Conservation (phyloP, 2,113 vertebrate species). For the Heterotis niloticus region DNA sequence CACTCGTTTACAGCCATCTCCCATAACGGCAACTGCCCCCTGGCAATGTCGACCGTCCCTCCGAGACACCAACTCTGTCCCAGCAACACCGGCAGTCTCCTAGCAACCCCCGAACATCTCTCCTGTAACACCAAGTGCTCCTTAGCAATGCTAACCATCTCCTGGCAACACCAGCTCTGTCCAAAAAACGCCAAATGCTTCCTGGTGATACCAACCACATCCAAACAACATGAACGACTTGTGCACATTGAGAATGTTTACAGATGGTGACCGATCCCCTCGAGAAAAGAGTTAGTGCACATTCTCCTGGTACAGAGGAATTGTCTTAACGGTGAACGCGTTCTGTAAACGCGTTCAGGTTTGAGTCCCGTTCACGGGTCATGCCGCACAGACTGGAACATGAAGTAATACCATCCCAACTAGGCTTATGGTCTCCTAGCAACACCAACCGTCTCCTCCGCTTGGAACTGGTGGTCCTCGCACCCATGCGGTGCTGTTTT, state of each 20-base stretch:
- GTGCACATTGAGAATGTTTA: not conserved
- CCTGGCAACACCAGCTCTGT: constrained; percentile 3
- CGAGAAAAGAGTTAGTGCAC: not conserved
- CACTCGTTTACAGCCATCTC: constrained; percentile 32
- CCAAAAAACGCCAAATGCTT: constrained; percentile 18
- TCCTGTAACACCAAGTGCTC: constrained; percentile 18
- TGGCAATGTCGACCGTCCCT: constrained; percentile 38
- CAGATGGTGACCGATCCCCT: not conserved
- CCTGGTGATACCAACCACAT: not conserved
- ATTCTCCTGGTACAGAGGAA: not conserved
- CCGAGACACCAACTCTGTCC: constrained; percentile 45
- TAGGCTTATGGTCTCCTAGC: constrained; percentile 48
- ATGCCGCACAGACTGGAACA: constrained; percentile 22
- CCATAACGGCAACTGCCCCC: constrained; percentile 39
- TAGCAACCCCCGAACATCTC: constrained; percentile 41
- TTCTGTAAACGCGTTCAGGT: not conserved
- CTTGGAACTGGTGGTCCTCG: constrained; percentile 69
- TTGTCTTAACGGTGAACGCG: not conserved
- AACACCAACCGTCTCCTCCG: constrained; percentile 59
- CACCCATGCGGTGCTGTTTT: constrained; percentile 64
- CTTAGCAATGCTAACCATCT: constrained; percentile 20
- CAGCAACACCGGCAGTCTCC: constrained; percentile 52
- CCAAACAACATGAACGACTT: not conserved
- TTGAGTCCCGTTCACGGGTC: constrained; percentile 20
- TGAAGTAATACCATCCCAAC: constrained; percentile 25